Percentiles rank a stretch among this genome's conserved stretches.
phyloP scores from a whole-genome alignment of 2,888 invertebrate species.

The Hyalella azteca region DNA sequence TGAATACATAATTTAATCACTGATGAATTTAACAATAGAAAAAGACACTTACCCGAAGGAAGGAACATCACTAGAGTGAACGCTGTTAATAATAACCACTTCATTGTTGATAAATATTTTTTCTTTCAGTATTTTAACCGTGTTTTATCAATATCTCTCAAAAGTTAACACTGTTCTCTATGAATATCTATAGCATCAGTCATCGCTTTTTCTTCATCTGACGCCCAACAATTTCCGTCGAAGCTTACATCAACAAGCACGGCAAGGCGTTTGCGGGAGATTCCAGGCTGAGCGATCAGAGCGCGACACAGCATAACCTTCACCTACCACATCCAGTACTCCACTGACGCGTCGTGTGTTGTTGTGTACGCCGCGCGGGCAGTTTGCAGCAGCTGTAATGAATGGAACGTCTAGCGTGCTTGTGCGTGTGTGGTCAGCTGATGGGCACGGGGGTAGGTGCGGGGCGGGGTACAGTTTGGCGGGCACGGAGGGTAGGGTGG shows the following conservation, averaged over 20 bases:
- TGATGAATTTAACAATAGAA: no score
- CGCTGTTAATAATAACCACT: not conserved
- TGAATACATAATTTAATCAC: no score
- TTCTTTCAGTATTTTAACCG: not conserved
- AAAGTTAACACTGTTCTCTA: not conserved
- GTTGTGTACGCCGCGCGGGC: not conserved
- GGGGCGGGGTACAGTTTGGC: no score
- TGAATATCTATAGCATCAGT: not conserved
- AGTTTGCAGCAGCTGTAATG: not conserved
- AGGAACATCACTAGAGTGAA: not conserved
- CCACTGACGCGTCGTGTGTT: not conserved
- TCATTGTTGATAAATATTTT: not conserved
- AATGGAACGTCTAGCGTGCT: constrained; percentile 33
- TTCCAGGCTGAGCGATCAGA: not conserved
- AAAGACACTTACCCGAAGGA: not conserved
- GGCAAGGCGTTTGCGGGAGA: not conserved
- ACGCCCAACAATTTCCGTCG: not conserved
- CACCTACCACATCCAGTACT: not conserved
- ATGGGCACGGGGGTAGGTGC: no score
- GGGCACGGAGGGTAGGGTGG: not conserved
- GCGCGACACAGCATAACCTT: not conserved
- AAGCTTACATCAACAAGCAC: not conserved
- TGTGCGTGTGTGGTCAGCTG: constrained; percentile 36
- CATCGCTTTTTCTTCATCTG: not conserved
- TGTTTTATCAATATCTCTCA: not conserved